Percentiles rank a stretch among this genome's conserved stretches.
Evolutionary conservation across 2,797 vertebrate genomes (phyloP).

Genomic region (Sebastes oblongus): DNA sequence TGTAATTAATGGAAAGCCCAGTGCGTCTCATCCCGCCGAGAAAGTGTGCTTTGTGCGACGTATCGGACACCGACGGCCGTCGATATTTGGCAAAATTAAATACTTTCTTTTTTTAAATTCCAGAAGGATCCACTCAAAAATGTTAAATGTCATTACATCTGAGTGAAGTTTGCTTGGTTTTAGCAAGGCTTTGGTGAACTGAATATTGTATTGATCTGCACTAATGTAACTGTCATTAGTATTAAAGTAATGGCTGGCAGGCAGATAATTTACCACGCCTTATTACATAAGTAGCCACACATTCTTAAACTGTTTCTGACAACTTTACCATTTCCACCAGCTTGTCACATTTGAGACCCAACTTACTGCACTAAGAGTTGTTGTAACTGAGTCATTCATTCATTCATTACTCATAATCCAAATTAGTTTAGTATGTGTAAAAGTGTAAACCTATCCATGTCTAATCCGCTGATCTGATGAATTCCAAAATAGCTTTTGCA

Average conservation of each 20-base stretch:
- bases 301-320: too few relatives aligned
- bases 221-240: background rate
- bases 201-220: background rate
- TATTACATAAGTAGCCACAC: background rate
- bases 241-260: background rate
- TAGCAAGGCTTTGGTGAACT: background rate
- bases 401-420: background rate
- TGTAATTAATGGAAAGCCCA: too few relatives aligned
- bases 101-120: background rate
- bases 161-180: background rate
- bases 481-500: background rate
- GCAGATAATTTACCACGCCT: background rate
- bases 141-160: background rate
- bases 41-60: too few relatives aligned
- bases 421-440: background rate
- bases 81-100: rapidly evolving
- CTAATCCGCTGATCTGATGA: background rate
- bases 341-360: background rate
- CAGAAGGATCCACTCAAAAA: background rate
- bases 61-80: too few relatives aligned
- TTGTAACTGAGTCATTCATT: background rate
- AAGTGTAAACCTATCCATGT: background rate
- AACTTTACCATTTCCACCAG: background rate
- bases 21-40: too few relatives aligned
- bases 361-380: background rate